Base-by-base conservation (phyloP, 2,888 invertebrate genomes). In the Agonopterix alstromeriana region DNA sequence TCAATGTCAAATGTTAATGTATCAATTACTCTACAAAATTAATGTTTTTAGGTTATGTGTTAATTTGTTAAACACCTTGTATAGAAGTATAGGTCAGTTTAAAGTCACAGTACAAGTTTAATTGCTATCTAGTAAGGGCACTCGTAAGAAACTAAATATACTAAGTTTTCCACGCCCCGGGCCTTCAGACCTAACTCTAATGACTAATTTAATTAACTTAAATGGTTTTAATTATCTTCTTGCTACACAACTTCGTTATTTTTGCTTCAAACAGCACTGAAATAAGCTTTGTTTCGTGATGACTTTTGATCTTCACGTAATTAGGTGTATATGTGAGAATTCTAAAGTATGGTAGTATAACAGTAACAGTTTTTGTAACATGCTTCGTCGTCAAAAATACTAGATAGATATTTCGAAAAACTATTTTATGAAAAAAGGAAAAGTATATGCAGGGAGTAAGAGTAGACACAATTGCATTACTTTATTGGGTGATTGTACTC, bases 231-330 rank as follows among this genome's bases (percentile, higher is more conserved):
- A 47, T 47, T 42, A 36, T 42, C 14, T 14, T 14, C 36, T 9
- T 42, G 42, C 12, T 42, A 42, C n/a, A 36, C 36, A 36, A n/a
- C 36, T 47, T 42, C n/a, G 42, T 42, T 47, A 47, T 17, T 14
- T 42, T 10, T 10, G 11, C 12, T 27, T 10, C 9, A 35, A 45
- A 14, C 45, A n/a, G 14, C 9, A 10, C 40, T 17, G 27, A 12
- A 41, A 46, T 40, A 41, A 40, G 43, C 48, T 48, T 48, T 44
- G 48, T 48, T 27, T 42, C 47, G 42, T 36, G 43, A 47, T 35
- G 42, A 41, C 46, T 43, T 27, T 27, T 17, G n/a, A 9, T 40
- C 10, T 46, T 46, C n/a, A 27, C 40, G 17, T 40, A 46, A 7
- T 35, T 41, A 17, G 17, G 17, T 17, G 17, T 2, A 17, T 17